Evolutionary conservation across 2,888 invertebrate genomes (phyloP).

Genomic region (Hermaeophaga mercurialis): DNA sequence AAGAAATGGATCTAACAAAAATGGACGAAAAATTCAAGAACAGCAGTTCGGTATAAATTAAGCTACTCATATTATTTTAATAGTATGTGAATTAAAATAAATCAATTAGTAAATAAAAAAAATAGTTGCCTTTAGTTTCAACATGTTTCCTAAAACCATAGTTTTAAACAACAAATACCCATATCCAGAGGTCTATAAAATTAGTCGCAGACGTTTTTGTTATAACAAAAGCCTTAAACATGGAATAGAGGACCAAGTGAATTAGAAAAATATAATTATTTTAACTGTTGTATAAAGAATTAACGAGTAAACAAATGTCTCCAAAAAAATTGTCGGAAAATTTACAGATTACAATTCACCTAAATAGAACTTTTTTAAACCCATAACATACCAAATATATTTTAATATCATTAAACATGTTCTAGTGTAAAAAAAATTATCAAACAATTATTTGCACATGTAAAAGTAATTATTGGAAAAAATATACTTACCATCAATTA

Average conservation of each 20-base stretch:
- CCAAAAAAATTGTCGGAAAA: not conserved
- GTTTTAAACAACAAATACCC: conserved; percentile 44
- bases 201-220: conserved; percentile 53
- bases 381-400: too few relatives aligned
- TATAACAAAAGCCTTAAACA: conserved; percentile 53
- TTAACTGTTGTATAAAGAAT: conserved; percentile 22
- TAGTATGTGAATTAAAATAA: too few relatives aligned
- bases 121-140: conserved; percentile 39
- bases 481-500: conserved; percentile 7
- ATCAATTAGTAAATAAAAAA: too few relatives aligned
- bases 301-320: conserved; percentile 14
- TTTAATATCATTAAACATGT: too few relatives aligned
- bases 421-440: too few relatives aligned
- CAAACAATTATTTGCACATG: too few relatives aligned
- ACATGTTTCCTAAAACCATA: conserved; percentile 40
- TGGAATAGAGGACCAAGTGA: conserved; percentile 36
- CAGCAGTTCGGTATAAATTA: too few relatives aligned
- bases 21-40: too few relatives aligned
- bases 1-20: too few relatives aligned
- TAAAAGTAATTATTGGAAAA: too few relatives aligned
- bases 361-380: too few relatives aligned
- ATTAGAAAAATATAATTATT: conserved; percentile 37
- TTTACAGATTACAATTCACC: conserved; percentile 1
- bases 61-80: too few relatives aligned
- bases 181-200: conserved; percentile 43